phyloP scores from a whole-genome alignment of 2,113 vertebrate species.

The Thoracochromis brauschi region DNA sequence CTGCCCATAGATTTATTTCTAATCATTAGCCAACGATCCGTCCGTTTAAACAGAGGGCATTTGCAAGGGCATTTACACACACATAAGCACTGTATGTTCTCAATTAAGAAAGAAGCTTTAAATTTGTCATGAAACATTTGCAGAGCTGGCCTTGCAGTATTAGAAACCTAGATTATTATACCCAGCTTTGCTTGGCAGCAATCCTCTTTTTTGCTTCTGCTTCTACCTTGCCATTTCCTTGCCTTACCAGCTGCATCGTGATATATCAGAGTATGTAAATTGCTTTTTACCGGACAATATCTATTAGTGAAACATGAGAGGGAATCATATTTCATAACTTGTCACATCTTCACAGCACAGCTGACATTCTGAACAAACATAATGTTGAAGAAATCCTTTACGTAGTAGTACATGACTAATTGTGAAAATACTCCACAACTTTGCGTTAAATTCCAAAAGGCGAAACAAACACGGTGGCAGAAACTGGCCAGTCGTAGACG shows the following conservation, averaged over 20 bases:
- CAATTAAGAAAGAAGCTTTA: neutral
- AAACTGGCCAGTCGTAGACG: neutral
- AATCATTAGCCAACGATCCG: neutral
- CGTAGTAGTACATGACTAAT: neutral
- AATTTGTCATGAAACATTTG: neutral
- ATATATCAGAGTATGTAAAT: neutral
- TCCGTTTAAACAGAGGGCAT: neutral
- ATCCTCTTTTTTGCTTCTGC: neutral
- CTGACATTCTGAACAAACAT: neutral
- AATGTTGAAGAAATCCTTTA: neutral
- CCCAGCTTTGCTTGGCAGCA: neutral
- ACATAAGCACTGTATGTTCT: neutral
- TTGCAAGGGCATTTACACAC: neutral
- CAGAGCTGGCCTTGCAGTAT: neutral
- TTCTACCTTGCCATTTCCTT: neutral
- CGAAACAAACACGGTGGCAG: neutral
- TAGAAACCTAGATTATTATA: neutral
- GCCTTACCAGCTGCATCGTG: neutral
- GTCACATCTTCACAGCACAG: neutral
- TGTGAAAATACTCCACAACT: neutral
- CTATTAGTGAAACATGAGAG: neutral
- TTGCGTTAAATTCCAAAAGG: neutral
- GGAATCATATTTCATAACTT: neutral
- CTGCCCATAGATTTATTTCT: neutral
- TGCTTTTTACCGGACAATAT: neutral